Evolutionary conservation across 2,888 invertebrate species (phyloP).

Genomic region (Mimas tiliae): DNA sequence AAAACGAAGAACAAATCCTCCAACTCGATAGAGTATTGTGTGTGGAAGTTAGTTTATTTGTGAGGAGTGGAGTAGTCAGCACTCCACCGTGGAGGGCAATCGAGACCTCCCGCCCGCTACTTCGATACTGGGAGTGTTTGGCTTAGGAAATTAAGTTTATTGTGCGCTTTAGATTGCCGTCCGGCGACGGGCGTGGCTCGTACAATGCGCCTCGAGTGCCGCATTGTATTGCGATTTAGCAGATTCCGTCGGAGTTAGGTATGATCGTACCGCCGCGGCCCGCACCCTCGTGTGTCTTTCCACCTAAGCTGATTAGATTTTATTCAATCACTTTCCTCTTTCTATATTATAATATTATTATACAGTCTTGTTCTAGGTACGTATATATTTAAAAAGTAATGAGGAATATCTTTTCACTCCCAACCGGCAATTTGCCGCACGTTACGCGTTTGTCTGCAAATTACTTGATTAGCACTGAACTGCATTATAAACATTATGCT

Average conservation of each 20-base stretch:
- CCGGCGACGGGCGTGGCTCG: slow-evolving; percentile 34
- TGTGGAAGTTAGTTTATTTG: slow-evolving; percentile 28
- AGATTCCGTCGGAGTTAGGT: slow-evolving; percentile 29
- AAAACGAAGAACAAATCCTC: slow-evolving; percentile 20
- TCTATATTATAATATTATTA: not conserved
- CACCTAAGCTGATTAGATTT: slow-evolving; percentile 6
- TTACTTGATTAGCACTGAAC: too few species aligned
- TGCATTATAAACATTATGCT: too few species aligned
- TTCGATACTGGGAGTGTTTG: slow-evolving; percentile 49
- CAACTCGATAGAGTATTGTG: slow-evolving; percentile 28
- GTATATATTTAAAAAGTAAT: not conserved
- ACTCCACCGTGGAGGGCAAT: slow-evolving; percentile 18
- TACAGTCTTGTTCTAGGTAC: not conserved
- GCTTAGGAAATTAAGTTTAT: slow-evolving; percentile 70
- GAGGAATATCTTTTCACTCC: too few species aligned
- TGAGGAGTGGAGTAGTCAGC: slow-evolving; percentile 20
- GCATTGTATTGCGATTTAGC: slow-evolving; percentile 42
- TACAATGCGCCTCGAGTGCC: slow-evolving; percentile 35
- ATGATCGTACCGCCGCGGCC: not conserved
- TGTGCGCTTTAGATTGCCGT: slow-evolving; percentile 58
- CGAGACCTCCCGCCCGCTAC: slow-evolving; percentile 14
- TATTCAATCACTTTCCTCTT: slow-evolving; percentile 2
- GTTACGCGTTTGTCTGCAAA: too few species aligned
- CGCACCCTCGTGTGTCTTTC: not conserved
- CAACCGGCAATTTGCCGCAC: too few species aligned